These are phyloP conservation scores for Tiliacea aurago DNA, from an alignment of 2,888 invertebrate genomes.

Conservation along the genomic window DNA sequence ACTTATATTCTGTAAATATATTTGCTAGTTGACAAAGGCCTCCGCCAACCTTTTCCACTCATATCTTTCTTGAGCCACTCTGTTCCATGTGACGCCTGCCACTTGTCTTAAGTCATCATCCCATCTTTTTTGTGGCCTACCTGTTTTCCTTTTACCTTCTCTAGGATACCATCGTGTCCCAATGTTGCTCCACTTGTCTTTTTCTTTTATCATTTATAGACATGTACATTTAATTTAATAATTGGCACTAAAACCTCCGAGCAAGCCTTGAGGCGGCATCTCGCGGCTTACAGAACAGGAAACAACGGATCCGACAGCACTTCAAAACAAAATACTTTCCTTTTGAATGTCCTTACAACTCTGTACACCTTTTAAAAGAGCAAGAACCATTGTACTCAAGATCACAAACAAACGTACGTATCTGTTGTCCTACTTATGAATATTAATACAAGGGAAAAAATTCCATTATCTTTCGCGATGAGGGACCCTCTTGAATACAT, in stretches of 20 bases:
- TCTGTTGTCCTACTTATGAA: conserved; percentile 65
- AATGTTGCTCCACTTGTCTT: too few relatives aligned
- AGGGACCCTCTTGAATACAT: conserved; percentile 63
- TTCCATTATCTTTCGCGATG: conserved; percentile 66
- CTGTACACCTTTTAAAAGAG: conserved; percentile 54
- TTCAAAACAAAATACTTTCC: conserved; percentile 31
- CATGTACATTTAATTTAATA: not conserved
- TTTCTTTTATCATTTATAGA: too few relatives aligned
- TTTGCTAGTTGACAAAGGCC: too few relatives aligned
- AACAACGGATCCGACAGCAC: not conserved
- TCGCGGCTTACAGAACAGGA: not conserved
- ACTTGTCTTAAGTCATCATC: too few relatives aligned
- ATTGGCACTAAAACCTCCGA: not conserved
- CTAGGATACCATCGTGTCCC: too few relatives aligned
- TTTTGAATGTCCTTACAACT: conserved; percentile 26
- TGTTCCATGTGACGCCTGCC: too few relatives aligned
- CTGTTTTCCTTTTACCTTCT: too few relatives aligned
- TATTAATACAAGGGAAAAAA: conserved; percentile 65
- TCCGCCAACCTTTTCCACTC: too few relatives aligned
- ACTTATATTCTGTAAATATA: too few relatives aligned
- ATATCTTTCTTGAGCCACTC: too few relatives aligned
- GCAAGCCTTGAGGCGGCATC: not conserved
- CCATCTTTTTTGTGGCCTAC: too few relatives aligned
- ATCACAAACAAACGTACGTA: conserved; percentile 60
- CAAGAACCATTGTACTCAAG: conserved; percentile 44